Evolutionary conservation across 2,113 vertebrate species (phyloP).

Genomic region (Butorides virescens): DNA sequence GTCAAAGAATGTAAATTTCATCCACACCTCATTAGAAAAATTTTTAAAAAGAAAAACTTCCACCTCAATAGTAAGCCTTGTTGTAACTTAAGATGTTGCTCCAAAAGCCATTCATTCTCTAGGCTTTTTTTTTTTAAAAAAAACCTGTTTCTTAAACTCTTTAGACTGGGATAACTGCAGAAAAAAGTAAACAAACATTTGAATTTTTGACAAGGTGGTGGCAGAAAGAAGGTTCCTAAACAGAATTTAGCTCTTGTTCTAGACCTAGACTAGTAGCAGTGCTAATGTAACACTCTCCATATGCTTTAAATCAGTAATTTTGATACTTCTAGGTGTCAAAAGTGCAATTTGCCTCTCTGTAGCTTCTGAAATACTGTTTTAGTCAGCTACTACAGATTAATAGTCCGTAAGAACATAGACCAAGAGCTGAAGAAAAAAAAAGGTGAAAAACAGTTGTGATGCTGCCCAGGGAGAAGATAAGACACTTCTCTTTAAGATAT

Average conservation of each 20-base stretch:
- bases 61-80: background rate
- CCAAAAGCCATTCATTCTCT: background rate
- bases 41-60: background rate
- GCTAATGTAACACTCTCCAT: background rate
- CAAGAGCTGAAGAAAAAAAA: background rate
- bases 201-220: background rate
- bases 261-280: background rate
- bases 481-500: background rate
- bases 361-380: background rate
- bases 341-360: background rate
- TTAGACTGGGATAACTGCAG: background rate
- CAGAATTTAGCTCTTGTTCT: background rate
- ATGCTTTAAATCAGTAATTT: background rate
- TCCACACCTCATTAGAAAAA: background rate
- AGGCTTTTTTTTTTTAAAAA: background rate
- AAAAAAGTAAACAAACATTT: background rate
- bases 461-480: background rate
- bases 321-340: background rate
- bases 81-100: background rate
- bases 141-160: background rate
- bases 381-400: background rate
- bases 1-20: background rate
- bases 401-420: background rate
- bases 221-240: background rate
- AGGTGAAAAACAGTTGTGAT: background rate